A percentile compares a stretch with the other conserved stretches of the same genome.
These are phyloP conservation scores for Turdus rufiventris DNA, from an alignment of 2,113 vertebrate species.

Conservation along the genomic window DNA sequence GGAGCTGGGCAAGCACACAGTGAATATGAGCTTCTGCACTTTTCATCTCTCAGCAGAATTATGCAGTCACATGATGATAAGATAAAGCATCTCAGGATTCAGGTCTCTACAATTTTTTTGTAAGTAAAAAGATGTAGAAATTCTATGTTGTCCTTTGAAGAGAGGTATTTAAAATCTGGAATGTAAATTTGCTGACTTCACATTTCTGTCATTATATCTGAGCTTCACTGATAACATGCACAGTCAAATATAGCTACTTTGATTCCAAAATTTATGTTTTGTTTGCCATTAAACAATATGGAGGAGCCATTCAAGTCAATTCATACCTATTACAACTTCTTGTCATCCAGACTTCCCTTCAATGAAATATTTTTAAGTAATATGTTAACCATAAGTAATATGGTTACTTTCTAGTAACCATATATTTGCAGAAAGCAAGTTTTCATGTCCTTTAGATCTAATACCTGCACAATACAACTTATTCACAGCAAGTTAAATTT, in stretches of 20 bases:
- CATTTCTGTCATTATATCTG: background rate
- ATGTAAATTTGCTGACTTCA: background rate
- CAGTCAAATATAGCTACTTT: background rate
- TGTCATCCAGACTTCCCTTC: background rate
- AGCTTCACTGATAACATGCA: background rate
- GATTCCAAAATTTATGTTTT: background rate
- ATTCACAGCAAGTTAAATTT: background rate
- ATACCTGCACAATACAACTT: background rate
- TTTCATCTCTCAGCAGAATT: background rate
- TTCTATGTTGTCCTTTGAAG: background rate
- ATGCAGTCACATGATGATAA: background rate
- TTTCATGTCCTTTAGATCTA: background rate
- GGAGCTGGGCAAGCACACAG: background rate
- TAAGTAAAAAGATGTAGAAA: background rate
- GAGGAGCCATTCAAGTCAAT: background rate
- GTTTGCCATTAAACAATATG: background rate
- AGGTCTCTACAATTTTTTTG: background rate
- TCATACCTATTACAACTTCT: background rate
- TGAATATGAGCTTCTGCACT: background rate
- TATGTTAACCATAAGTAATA: too few relatives aligned
- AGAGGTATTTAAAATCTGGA: background rate
- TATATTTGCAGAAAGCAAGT: background rate
- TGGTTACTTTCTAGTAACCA: background rate
- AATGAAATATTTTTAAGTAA: background rate
- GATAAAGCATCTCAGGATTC: background rate